phyloP scores from a whole-genome alignment of 2,113 vertebrate genomes.

The Egretta garzetta region DNA sequence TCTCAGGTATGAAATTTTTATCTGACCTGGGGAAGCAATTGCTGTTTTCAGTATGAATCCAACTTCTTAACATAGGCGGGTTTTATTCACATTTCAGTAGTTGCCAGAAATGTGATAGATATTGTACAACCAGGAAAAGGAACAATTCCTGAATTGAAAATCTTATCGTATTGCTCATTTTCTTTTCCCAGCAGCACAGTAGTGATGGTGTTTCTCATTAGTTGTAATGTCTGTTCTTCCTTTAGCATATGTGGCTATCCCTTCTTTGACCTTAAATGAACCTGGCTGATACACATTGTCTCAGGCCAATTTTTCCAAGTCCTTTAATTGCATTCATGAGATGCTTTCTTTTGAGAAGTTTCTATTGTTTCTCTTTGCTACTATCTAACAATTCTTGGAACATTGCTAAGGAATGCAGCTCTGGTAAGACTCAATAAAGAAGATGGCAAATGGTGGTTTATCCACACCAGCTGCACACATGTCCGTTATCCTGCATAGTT shows the following conservation, averaged over 20 bases:
- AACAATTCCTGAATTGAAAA: neutral
- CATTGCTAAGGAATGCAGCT: neutral
- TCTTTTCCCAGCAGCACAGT: fast-evolving
- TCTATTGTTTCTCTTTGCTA: neutral
- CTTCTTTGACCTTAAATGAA: neutral
- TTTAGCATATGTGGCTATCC: neutral
- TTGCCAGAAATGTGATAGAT: neutral
- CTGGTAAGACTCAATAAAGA: neutral
- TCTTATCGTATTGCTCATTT: neutral
- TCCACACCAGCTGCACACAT: neutral
- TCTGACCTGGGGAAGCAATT: neutral
- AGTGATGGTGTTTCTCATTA: neutral
- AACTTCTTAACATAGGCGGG: neutral
- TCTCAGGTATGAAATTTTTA: neutral
- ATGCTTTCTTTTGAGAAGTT: neutral
- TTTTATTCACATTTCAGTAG: neutral
- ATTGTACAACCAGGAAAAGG: neutral
- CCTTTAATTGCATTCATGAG: neutral
- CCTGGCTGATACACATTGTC: neutral
- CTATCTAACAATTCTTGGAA: neutral
- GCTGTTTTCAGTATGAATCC: neutral
- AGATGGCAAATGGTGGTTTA: neutral
- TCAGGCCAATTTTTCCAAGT: neutral
- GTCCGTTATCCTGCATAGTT: fast-evolving
- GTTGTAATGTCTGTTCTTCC: neutral